Evolutionary conservation across 1,140 invertebrate species (phyloP).

Genomic region (Agrypnia vestita): DNA sequence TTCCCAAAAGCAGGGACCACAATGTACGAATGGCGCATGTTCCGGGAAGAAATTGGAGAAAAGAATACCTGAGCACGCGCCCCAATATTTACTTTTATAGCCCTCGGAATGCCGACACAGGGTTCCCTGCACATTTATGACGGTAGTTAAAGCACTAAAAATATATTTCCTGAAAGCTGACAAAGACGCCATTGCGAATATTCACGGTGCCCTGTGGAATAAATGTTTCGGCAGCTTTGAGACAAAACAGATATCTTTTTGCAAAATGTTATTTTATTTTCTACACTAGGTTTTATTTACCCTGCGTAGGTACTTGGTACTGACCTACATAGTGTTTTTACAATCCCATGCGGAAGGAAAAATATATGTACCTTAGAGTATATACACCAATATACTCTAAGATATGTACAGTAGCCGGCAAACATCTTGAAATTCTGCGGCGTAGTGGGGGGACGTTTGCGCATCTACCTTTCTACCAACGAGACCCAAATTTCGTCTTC

Average conservation of each 20-base stretch:
- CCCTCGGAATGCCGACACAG: background rate
- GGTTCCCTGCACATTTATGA: conserved; percentile 9
- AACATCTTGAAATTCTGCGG: no score
- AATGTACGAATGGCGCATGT: background rate
- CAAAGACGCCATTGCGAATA: conserved; percentile 36
- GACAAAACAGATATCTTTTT: background rate
- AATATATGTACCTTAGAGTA: no score
- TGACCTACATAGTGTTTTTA: no score
- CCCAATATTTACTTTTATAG: background rate
- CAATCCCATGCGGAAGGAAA: no score
- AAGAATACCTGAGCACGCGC: background rate
- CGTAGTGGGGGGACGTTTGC: no score
- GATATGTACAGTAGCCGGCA: no score
- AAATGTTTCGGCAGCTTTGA: conserved; percentile 33
- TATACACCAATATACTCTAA: no score
- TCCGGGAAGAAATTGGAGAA: background rate
- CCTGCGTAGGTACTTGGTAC: no score
- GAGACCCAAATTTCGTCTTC: no score
- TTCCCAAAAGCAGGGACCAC: background rate
- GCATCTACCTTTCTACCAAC: no score
- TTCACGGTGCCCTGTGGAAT: background rate
- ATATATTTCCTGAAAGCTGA: background rate
- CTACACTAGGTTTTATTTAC: no score
- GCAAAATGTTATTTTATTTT: no score
- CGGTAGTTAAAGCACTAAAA: conserved; percentile 8